Base-by-base conservation (phyloP, 2,797 vertebrate genomes). In the Peromyscus eremicus region DNA sequence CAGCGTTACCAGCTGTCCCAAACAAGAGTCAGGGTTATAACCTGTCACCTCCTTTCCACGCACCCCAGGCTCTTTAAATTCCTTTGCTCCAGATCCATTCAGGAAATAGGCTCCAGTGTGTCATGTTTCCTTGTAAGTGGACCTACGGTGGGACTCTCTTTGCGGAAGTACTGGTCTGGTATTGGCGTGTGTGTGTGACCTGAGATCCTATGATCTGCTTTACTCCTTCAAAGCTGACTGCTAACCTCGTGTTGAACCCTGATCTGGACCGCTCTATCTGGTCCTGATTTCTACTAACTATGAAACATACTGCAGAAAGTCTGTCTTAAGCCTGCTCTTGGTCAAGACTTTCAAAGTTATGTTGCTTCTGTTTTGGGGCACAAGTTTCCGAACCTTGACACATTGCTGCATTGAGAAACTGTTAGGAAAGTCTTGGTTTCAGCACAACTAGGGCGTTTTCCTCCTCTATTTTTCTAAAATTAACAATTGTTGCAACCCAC, bases 271-370 rank as follows among this genome's bases (percentile, higher is more conserved):
- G 75, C 40, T 89, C n/a, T 70, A 16, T 82, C 21, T 17, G 62
- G 40, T 55, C 57, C 29, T 55, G 55, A 73, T 40, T 86, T 77
- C 23, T 79, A 79, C 6, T 87, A 40, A 40, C 57, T 57, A 43
- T 75, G 80, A 80, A 85, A n/a, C 37, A 84, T 60, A 4, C 32
- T 70, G 62, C 76, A 60, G 71, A 75, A 64, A n/a, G 4, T 89
- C 43, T 79, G 66, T 84, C 34, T 76, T 37, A 81, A 66, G n/a
- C 55, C 66, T 32, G 49, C 81, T 93, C 32, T 68, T 76, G 6
- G 62, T 52, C 11, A 37, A 94, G 85, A 94, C 81, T 93, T 95
- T 52, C 17, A 23, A n/a, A 93, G 91, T 64, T 70, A 43, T 91
- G 89, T 40, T 64, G 60, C 32, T 83, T 71, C 49, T 83, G 14